Evolutionary conservation across 2,113 vertebrate species (phyloP).

Genomic region (Rallus limicola): DNA sequence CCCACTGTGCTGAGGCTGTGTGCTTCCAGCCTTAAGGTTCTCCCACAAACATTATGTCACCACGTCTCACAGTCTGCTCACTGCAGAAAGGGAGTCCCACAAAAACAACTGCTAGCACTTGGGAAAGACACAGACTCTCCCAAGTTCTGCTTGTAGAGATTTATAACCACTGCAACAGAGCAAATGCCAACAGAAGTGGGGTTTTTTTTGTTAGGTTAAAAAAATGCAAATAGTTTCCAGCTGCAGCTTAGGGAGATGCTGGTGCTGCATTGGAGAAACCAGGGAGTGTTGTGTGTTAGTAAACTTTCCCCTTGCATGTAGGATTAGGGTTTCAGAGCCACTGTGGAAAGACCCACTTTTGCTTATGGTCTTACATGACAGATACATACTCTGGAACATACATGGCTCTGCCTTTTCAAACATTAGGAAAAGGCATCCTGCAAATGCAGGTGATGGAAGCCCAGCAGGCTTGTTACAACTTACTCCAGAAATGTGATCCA

Average conservation of each 20-base stretch:
- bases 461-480: not conserved
- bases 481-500: not conserved
- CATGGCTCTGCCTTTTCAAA: not conserved
- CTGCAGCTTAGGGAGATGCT: not conserved
- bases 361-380: not conserved
- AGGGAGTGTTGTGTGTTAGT: not conserved
- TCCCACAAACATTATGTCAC: not conserved
- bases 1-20: rapidly evolving
- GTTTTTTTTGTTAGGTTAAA: not conserved
- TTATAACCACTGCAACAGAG: not conserved
- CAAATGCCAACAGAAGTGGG: not conserved
- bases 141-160: not conserved
- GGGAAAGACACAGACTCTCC: not conserved
- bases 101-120: not conserved
- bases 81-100: not conserved
- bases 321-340: not conserved
- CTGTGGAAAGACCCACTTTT: not conserved
- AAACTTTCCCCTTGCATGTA: rapidly evolving
- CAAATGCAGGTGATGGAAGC: not conserved
- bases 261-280: not conserved
- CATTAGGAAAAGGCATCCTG: not conserved
- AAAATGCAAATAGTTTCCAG: not conserved
- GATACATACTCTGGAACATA: not conserved
- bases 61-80: not conserved
- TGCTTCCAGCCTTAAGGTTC: not conserved